Base-by-base conservation (phyloP, 2,797 vertebrate species). In the Falco columbarius region DNA sequence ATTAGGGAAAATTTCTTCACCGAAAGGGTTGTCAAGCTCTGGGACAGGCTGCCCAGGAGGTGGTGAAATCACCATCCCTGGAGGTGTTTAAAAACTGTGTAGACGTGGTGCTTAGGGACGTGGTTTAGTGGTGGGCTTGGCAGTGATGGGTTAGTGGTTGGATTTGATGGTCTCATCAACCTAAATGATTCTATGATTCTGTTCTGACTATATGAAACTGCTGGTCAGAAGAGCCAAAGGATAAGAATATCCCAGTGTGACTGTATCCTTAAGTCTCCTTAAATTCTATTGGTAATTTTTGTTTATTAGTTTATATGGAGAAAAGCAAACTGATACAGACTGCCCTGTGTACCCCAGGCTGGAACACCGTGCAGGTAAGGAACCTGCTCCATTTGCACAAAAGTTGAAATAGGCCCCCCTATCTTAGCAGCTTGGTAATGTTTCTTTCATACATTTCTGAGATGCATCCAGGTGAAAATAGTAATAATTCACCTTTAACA, bases 401-500 rank as follows among this genome's bases (percentile, higher is more conserved):
- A 58, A 54, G 56, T 27, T 66, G 54, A 86, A 86, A 79, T 4
- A 77, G 34, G 8, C 2, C 3, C 3, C 14, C 6, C 22, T 29
- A 2, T 58, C 58, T 72, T 20, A 66, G 66, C 38, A 75, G 32
- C 34, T 65, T 30, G 9, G 19, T 75, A 23, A 62, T 5, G 21
- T 44, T 86, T 73, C 73, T 79, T 92, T 79, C 42, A 9, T 27
- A 63, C 0, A 1, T 55, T 92, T 84, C 61, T 81, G 68, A 83
- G 76, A 18, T n/a, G 68, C 36, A 81, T 47, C 38, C 66, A 84
- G 61, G 6, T 81, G 86, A 84, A 81, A 80, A 70, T 5, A 63
- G 73, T 22, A 79, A 46, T 65, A 79, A 62, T 20, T 93, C 73
- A 94, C 83, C 92, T 94, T 80, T 73, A 55, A 59, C 18, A 32